These are phyloP conservation scores for Anniella stebbinsi DNA, from an alignment of 2,797 vertebrate species.

Conservation along the genomic window DNA sequence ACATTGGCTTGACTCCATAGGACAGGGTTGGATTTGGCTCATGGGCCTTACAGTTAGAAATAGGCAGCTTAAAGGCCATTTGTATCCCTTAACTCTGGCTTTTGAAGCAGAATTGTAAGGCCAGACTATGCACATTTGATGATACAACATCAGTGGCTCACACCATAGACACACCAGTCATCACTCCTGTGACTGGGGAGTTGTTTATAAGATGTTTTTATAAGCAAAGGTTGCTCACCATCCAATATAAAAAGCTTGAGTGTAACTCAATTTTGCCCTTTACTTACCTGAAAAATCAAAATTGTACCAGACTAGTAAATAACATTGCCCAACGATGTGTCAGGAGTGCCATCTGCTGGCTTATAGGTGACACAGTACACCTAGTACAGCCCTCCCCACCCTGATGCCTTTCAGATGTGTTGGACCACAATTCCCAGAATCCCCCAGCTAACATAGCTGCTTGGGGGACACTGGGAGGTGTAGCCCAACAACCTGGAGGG, in stretches of 20 bases:
- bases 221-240: background rate
- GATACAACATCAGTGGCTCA: background rate
- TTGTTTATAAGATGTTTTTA: no score
- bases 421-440: no score
- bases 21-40: background rate
- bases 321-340: background rate
- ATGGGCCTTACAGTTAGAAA: background rate
- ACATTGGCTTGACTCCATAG: background rate
- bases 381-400: no score
- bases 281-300: constrained; percentile 43
- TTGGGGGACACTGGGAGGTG: no score
- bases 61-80: background rate
- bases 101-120: background rate
- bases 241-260: background rate
- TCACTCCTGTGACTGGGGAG: background rate
- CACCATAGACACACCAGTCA: background rate
- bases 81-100: background rate
- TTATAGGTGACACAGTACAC: background rate
- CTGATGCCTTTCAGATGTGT: no score
- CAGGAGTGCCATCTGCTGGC: constrained; percentile 69
- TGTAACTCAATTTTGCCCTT: constrained; percentile 49
- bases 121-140: no score
- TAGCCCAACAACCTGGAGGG: no score
- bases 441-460: no score
- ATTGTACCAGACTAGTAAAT: constrained; percentile 36